Evolutionary conservation across 2,797 vertebrate genomes (phyloP), one percentile per base, ranked within the genome.

Genomic region (Typhlichthys eigenmanni): DNA sequence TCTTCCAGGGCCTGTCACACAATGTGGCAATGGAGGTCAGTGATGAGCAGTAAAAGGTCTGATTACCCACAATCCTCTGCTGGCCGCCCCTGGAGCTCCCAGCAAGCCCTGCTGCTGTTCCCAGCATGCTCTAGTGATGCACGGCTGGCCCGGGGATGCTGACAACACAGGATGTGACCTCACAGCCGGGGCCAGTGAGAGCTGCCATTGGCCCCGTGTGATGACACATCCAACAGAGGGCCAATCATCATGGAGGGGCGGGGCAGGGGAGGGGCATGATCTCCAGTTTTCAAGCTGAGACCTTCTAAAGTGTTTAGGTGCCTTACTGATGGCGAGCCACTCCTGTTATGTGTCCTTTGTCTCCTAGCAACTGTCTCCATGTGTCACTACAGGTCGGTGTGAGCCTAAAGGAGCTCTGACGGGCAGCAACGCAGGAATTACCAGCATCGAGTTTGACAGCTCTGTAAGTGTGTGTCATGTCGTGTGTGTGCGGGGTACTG

Each of bases 391-490:
- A 99, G 97, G 97, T 61, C 95, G 88, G 14, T 98, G 96, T 85
- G 96, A 98, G 74, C 74, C 92, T 5, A 98, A 97, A 87, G 95
- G 95, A 5, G 88, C 96, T 13, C 90, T 99, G 32, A 95, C 95
- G 0, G 97, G 97, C 73, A 99, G 97, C 72, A 99, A 99, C 1
- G 97, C 97, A 0, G 97, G 97, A 58, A 98, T 99, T 85, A 99
- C 97, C 82, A 97, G 97, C 85, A 97, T 99, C 32, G 96, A 99
- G 60, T 99, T 98, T 29, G 97, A 99, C 87, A 97, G 95, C 60
- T 90, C 95, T 54, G 97, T 99, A 62, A 96, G 95, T 95, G 45
- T 12, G 24, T 29, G 24, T 29, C 17, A 17, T 17, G 17, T 17
- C 17, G 17, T 17, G 17, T 95, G 45, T 12, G 24, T 24, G 24